Base-by-base conservation (phyloP, 1,140 invertebrate species). In the Drosophila nigrodunni region DNA sequence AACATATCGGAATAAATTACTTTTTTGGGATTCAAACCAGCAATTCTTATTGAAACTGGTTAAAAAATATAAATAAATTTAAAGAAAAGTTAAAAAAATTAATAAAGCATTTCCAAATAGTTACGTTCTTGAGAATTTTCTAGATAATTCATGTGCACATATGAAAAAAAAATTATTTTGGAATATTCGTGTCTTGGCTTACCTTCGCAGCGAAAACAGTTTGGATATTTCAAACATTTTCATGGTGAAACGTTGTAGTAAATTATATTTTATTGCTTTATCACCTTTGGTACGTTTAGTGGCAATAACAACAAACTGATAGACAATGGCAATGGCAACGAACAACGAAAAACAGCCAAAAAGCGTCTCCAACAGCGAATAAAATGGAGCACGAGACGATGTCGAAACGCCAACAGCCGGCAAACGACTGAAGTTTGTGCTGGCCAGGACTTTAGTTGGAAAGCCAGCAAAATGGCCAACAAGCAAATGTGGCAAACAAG, bases 221-320 rank as follows among this genome's bases (percentile, higher is more conserved):
- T 92, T 92, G 15, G 91, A 92, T 58, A 92, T 83, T 34, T 92
- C 91, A 57, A 92, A 92, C 91, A 92, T 89, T 86, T 83, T 85
- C 87, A 86, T 89, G 52, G 50, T 65, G 46, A 55, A 30, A 70
- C 47, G 61, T 59, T 64, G 25, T 34, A 30, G 39, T 66, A 37
- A 76, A 62, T 67, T 49, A 59, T 49, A 68, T 62, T 57, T 68
- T 68, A 54, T 78, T 44, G 37, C 30, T 62, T 57, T 72, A 58
- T 49, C 60, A 73, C 67, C 59, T 74, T 61, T 52, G 13, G 3
- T 21, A 49, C 35, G 69, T 30, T 60, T 11, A 60, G 37, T 58
- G n/a, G 59, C 41, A 58, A 39, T 54, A 58, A 47, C n/a, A 65
- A 54, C 30, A 57, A 41, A 21, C 11, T 9, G 15, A 70, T 43